Evolutionary conservation across 2,888 invertebrate genomes (phyloP), one percentile per base, ranked within the genome.

Genomic region (Parasteatoda lunata): DNA sequence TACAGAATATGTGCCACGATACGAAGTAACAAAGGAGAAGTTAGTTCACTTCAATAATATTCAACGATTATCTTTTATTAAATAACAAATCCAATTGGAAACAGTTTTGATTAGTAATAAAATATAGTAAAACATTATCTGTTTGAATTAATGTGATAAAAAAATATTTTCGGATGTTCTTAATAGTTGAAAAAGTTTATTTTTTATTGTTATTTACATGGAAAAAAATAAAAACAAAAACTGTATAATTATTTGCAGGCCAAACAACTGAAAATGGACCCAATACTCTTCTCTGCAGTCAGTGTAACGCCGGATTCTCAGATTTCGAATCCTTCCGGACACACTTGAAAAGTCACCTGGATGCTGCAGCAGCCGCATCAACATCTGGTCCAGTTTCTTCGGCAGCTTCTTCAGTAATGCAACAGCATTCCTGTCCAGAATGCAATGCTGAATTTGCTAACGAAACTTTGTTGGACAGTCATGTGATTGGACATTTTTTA

Each of bases 251-350:
- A 47, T 45, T 51, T 72, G n/a, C 52, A 15, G 54, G 65, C 11
- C 76, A 69, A 6, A 77, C 47, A 45, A 64, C 73, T 6, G 76
- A 69, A 8, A 70, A 49, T 30, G 71, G 30, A 15, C 59, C 80
- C 71, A 94, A 95, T 0, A 95, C 94, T 7, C 93, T 96, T 54
- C 93, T 96, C n/a, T 96, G 96, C 91, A 96, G 95, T 90, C 96
- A 96, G 90, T 96, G 96, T 90, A 95, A 95, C 79, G 96, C 96
- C 9, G 84, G 84, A 45, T 89, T 89, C 45, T 71, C 78, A 0
- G 96, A 96, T 91, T 97, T 97, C 90, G 96, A 96, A 91, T 95
- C 96, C 0, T 97, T 97, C 91, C 94, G 97, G 69, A 94, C 95
- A 52, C 97, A 97, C 71, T 93, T 97, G 86, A 96, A 96, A 91